Conservation (phyloP, 2,113 vertebrate genomes). For the Acinonyx jubatus region DNA sequence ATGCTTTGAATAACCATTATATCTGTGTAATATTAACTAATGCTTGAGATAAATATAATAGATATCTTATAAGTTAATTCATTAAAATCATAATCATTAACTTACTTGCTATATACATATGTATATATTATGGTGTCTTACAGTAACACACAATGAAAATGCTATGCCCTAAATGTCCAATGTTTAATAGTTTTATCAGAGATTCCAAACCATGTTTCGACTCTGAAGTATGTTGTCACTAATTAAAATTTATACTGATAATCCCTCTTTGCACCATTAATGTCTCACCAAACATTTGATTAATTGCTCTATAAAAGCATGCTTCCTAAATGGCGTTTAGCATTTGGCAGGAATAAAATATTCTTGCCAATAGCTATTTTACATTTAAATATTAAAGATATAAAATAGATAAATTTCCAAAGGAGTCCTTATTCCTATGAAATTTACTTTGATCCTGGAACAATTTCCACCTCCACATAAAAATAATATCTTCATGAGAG, state of each 20-base stretch:
- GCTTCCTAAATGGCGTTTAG: not conserved
- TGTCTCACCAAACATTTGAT: constrained; percentile 44
- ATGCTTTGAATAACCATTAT: not conserved
- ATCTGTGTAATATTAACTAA: not conserved
- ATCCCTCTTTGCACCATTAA: not conserved
- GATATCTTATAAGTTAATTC: not conserved
- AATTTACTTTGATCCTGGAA: constrained; percentile 8
- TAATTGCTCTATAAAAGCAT: constrained; percentile 14
- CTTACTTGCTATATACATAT: not conserved
- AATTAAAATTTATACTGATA: constrained; percentile 44
- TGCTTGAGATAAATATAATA: constrained; percentile 1
- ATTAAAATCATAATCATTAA: constrained; percentile 20
- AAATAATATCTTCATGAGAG: not conserved
- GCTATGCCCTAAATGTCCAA: not conserved
- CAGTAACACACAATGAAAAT: constrained; percentile 13
- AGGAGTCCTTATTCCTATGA: not conserved
- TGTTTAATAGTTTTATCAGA: not conserved
- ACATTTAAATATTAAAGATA: constrained; percentile 3
- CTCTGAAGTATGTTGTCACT: not conserved
- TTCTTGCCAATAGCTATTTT: not conserved
- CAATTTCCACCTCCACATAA: not conserved
- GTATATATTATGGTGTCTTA: not conserved
- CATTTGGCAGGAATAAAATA: constrained; percentile 29
- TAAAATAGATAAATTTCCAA: not conserved
- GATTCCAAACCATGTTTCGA: not conserved